phyloP scores from a whole-genome alignment of 2,797 vertebrate genomes.

The Leptatherina wallacei region DNA sequence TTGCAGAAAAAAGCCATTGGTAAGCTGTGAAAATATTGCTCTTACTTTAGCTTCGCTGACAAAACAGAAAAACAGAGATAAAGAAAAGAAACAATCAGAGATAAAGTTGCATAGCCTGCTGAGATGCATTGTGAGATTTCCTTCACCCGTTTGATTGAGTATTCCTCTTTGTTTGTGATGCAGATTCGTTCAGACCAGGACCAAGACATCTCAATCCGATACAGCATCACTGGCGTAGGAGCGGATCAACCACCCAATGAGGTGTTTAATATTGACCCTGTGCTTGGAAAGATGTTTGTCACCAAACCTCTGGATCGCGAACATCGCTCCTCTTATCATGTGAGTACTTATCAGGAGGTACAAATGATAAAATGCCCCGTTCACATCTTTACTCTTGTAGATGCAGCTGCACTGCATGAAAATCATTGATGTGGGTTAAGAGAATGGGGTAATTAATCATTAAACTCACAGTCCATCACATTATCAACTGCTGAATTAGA shows the following conservation, averaged over 20 bases:
- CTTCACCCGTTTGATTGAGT: conserved; percentile 2
- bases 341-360: conserved; percentile 74
- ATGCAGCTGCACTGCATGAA: neutral
- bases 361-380: conserved; percentile 3
- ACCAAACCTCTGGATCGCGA: conserved; percentile 95
- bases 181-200: conserved; percentile 98
- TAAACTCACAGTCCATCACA: neutral
- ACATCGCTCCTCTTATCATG: conserved; percentile 93
- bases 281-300: conserved; percentile 94
- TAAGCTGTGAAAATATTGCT: conserved; percentile 6
- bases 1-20: conserved; percentile 3
- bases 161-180: conserved; percentile 39
- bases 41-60: conserved; percentile 18
- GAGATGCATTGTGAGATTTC: neutral
- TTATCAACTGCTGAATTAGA: neutral
- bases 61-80: neutral
- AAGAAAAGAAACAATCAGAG: neutral
- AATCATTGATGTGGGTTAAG: neutral
- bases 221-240: conserved; percentile 95
- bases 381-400: conserved; percentile 10
- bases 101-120: neutral
- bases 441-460: conserved; percentile 30
- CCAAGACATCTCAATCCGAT: conserved; percentile 93
- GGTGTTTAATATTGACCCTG: conserved; percentile 94
- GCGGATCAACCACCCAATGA: conserved; percentile 96